phyloP scores from a whole-genome alignment of 1,140 invertebrate genomes.

The Adelges cooleyi region DNA sequence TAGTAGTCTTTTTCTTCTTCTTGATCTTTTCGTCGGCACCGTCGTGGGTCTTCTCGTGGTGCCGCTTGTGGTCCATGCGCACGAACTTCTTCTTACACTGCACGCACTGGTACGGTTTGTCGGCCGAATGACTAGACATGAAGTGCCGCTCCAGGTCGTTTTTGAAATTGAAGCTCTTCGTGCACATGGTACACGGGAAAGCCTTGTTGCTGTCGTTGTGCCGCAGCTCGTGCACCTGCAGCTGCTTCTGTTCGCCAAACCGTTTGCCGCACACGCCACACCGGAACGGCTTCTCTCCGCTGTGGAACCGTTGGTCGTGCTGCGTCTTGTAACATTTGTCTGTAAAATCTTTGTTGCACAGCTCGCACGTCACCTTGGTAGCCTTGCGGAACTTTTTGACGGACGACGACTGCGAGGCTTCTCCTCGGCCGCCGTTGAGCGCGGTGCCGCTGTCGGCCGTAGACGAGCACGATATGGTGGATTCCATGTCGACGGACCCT shows the following conservation, averaged over 20 bases:
- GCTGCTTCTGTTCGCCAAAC: slow-evolving; percentile 53
- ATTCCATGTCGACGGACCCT: background rate
- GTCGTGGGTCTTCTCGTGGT: slow-evolving; percentile 77
- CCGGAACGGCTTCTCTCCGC: slow-evolving; percentile 72
- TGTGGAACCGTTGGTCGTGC: slow-evolving; percentile 80
- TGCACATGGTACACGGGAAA: slow-evolving; percentile 75
- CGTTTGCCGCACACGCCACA: slow-evolving; percentile 73
- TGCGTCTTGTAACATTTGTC: slow-evolving; percentile 78
- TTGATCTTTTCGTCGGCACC: slow-evolving; percentile 36
- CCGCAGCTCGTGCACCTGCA: slow-evolving; percentile 58
- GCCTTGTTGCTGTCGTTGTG: slow-evolving; percentile 69
- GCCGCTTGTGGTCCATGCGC: slow-evolving; percentile 88
- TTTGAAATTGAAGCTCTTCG: slow-evolving; percentile 83
- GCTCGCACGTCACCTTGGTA: slow-evolving; percentile 44
- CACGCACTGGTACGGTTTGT: slow-evolving; percentile 66
- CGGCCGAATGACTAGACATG: slow-evolving; percentile 56
- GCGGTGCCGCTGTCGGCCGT: background rate
- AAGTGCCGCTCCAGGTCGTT: slow-evolving; percentile 80
- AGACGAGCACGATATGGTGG: background rate
- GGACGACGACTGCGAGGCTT: background rate
- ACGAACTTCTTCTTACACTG: slow-evolving; percentile 77
- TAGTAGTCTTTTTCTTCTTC: slow-evolving; percentile 1
- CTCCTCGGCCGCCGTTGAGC: background rate
- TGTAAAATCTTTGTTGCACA: slow-evolving; percentile 74
- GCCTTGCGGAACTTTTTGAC: slow-evolving; percentile 11